These are phyloP conservation scores for Papilio demoleus DNA, from an alignment of 2,888 invertebrate species.

Conservation along the genomic window DNA sequence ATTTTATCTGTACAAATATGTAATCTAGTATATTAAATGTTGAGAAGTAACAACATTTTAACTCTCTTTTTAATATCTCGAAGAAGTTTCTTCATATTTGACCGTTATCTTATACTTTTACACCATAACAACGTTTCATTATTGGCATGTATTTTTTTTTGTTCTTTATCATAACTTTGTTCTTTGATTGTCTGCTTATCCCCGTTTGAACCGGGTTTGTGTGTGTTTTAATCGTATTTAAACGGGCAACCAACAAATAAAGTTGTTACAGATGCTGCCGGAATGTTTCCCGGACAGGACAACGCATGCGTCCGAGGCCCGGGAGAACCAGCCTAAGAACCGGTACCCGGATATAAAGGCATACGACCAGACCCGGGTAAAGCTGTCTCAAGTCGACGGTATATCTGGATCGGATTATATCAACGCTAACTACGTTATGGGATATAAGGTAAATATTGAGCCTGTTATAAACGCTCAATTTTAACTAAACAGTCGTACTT, in stretches of 20 bases:
- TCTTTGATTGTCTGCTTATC: not conserved
- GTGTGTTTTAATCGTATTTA: conserved; percentile 38
- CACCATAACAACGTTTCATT: too few relatives aligned
- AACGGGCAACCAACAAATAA: conserved; percentile 44
- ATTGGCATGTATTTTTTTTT: not conserved
- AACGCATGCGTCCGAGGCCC: conserved; percentile 92
- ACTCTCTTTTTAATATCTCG: too few relatives aligned
- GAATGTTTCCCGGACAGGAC: conserved; percentile 94
- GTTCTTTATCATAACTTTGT: not conserved
- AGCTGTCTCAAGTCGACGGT: conserved; percentile 89
- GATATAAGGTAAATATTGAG: conserved; percentile 87
- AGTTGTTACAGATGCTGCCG: conserved; percentile 87
- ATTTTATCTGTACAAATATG: conserved; percentile 38
- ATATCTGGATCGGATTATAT: conserved; percentile 94
- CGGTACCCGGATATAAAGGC: conserved; percentile 96
- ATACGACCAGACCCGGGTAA: conserved; percentile 95
- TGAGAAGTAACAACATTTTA: too few relatives aligned
- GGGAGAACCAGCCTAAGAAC: conserved; percentile 94
- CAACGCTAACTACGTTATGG: conserved; percentile 95
- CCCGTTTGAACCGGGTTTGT: not conserved
- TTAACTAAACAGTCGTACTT: too few relatives aligned
- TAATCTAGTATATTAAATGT: conserved; percentile 2
- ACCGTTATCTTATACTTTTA: too few relatives aligned
- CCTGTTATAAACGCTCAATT: too few relatives aligned
- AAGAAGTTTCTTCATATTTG: too few relatives aligned